These are phyloP conservation scores for Euzophera pinguis DNA, from an alignment of 2,888 invertebrate genomes.

Conservation along the genomic window DNA sequence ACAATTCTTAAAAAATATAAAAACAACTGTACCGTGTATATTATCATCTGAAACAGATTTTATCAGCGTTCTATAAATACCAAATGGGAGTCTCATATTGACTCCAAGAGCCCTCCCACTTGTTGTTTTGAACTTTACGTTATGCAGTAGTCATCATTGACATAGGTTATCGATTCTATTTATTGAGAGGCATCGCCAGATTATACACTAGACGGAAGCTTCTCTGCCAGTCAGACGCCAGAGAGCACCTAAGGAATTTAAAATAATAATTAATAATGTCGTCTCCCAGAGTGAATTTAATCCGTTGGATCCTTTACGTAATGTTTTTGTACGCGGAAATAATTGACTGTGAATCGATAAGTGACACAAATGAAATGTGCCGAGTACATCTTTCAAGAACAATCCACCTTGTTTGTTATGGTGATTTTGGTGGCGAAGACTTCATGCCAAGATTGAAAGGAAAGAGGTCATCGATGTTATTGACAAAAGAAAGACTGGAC, in stretches of 20 bases:
- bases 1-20: too few relatives aligned
- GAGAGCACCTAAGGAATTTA: conserved; percentile 30
- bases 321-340: conserved; percentile 39
- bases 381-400: conserved; percentile 43
- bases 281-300: conserved; percentile 28
- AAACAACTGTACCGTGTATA: too few relatives aligned
- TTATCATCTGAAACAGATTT: conserved; percentile 53
- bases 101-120: conserved; percentile 51
- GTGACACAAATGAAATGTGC: conserved; percentile 46
- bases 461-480: conserved; percentile 46
- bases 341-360: conserved; percentile 28
- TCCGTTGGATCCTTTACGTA: conserved; percentile 34
- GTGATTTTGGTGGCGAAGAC: conserved; percentile 30
- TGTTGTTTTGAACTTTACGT: conserved; percentile 73
- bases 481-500: conserved; percentile 39
- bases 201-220: conserved; percentile 63
- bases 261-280: conserved; percentile 40
- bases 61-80: conserved; percentile 69
- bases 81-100: conserved; percentile 53
- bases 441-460: conserved; percentile 37
- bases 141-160: conserved; percentile 62
- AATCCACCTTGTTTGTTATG: conserved; percentile 50
- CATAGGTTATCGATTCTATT: conserved; percentile 73
- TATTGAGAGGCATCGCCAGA: conserved; percentile 52
- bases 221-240: conserved; percentile 36